phyloP scores from a whole-genome alignment of 1,140 invertebrate species.

The Diprion similis region DNA sequence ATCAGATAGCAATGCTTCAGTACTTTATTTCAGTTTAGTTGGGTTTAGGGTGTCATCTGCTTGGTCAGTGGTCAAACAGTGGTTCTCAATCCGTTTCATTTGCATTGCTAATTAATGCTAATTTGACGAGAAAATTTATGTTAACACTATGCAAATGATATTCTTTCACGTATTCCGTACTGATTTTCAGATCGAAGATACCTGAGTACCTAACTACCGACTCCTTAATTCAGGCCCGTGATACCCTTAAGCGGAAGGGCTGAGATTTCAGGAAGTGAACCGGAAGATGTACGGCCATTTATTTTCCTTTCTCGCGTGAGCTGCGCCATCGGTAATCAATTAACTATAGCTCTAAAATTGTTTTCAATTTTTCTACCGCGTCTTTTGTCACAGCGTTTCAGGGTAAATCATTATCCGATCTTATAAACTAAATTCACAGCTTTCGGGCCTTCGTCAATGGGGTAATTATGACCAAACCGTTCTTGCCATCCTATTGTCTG shows the following conservation, averaged over 20 bases:
- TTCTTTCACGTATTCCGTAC: constrained; percentile 34
- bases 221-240: not conserved
- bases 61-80: constrained; percentile 27
- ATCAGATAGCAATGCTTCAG: constrained; percentile 39
- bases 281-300: too few relatives aligned
- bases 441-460: too few relatives aligned
- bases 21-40: constrained; percentile 40
- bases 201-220: too few relatives aligned
- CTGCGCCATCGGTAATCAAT: too few relatives aligned
- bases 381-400: too few relatives aligned
- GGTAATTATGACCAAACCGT: too few relatives aligned
- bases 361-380: too few relatives aligned
- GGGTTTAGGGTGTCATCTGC: constrained; percentile 27
- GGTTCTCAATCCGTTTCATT: constrained; percentile 45
- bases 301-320: too few relatives aligned
- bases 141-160: constrained; percentile 51
- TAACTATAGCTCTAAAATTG: too few relatives aligned
- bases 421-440: too few relatives aligned
- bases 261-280: not conserved
- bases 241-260: not conserved
- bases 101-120: constrained; percentile 49
- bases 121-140: constrained; percentile 47
- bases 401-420: too few relatives aligned
- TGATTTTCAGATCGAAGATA: constrained; percentile 33
- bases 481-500: too few relatives aligned